Evolutionary conservation across 1,140 invertebrate genomes (phyloP), one percentile per base, ranked within the genome.

Genomic region (Drosophila ercepeae): DNA sequence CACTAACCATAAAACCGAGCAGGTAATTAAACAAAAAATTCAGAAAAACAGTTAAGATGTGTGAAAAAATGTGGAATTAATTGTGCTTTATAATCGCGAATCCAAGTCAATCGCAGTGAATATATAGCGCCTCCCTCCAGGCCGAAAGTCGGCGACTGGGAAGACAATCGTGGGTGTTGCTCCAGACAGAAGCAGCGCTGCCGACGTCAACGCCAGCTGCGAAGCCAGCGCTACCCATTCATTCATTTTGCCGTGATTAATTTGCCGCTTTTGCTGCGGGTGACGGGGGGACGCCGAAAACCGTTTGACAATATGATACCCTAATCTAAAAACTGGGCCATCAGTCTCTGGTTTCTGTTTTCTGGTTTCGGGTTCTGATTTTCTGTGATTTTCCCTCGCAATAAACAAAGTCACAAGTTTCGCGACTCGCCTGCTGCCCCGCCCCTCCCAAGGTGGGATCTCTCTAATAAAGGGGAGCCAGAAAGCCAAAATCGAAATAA

Each of bases 161-260:
- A 14, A 14, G 13, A 16, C 53, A 29, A 34, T 71, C 45, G 53
- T 71, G 68, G 68, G 68, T 71, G 67, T 59, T 70, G 34, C 65
- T 67, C 29, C 61, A 42, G 61, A 42, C 61, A 39, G 25, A 63
- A 58, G 55, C 44, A 51, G 59, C 39, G 63, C 63, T 7, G 63
- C 48, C 61, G 6, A 19, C 59, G 64, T 14, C 29, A 48, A 67
- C 29, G 29, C 29, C 29, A 32, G 29, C 61, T 5, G 59, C 59
- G 63, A 34, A 34, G 45, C 45, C 19, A 52, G 63, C 29, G 41
- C 16, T 25, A 39, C 29, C 67, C 68, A 60, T 72, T 70, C 68
- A 72, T 60, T 59, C 67, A 72, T 39, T 72, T 63, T 52, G 27
- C 34, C 69, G 36, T 73, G 69, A 72, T 73, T 73, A 73, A 73